phyloP scores from a whole-genome alignment of 2,113 vertebrate genomes.

The Natator depressus region DNA sequence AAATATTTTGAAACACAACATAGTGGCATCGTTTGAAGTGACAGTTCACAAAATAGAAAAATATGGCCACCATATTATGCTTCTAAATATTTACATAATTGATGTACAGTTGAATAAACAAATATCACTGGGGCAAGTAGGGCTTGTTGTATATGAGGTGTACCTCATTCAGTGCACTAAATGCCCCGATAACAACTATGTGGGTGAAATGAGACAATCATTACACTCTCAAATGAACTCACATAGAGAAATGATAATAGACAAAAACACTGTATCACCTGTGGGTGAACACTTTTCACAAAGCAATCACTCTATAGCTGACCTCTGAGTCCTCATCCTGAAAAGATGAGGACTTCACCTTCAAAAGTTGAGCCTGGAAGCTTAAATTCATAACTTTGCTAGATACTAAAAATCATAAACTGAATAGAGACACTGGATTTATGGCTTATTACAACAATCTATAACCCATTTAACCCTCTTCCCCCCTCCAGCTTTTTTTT shows the following conservation, averaged over 20 bases:
- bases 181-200: background rate
- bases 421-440: background rate
- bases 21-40: conserved; percentile 56
- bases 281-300: background rate
- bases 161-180: background rate
- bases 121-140: background rate
- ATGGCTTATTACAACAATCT: background rate
- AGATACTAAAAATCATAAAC: background rate
- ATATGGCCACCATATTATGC: conserved; percentile 51
- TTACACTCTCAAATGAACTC: background rate
- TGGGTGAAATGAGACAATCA: background rate
- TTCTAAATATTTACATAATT: conserved; percentile 68
- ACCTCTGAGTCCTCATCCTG: background rate
- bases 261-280: background rate
- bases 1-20: conserved; percentile 67
- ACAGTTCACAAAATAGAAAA: conserved; percentile 54
- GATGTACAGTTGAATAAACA: conserved; percentile 42
- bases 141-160: background rate
- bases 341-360: background rate
- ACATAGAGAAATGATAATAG: background rate
- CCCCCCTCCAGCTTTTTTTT: too few species aligned
- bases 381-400: background rate
- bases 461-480: background rate
- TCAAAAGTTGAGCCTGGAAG: background rate
- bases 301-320: background rate